phyloP scores from a whole-genome alignment of 2,888 invertebrate species.

The Polymixis lichenea region DNA sequence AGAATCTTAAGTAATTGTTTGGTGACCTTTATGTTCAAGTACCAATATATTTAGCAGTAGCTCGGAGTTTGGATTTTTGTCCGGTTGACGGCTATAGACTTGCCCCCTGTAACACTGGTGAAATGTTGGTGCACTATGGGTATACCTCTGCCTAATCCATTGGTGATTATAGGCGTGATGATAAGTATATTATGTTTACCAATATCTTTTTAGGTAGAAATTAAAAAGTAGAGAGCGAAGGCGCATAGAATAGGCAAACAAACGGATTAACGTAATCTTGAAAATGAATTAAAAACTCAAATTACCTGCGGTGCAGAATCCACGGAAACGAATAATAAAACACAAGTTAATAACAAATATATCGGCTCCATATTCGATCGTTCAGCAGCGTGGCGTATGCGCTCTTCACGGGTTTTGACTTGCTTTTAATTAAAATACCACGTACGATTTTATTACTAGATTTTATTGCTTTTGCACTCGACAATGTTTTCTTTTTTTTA shows the following conservation, averaged over 20 bases:
- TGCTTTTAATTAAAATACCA: conserved; percentile 61
- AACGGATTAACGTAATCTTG: background rate
- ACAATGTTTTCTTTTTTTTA: conserved; percentile 6
- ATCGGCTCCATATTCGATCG: conserved; percentile 54
- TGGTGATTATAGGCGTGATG: too few species aligned
- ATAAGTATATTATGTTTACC: background rate
- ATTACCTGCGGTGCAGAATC: conserved; percentile 76
- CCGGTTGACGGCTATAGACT: too few species aligned
- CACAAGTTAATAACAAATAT: conserved; percentile 69
- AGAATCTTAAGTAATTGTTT: too few species aligned
- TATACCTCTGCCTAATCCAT: too few species aligned
- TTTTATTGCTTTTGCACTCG: conserved; percentile 50
- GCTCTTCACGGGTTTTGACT: conserved; percentile 52
- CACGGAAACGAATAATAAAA: conserved; percentile 65
- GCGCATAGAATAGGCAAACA: background rate
- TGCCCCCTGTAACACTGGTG: too few species aligned
- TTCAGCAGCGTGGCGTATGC: conserved; percentile 27
- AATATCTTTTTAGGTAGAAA: background rate
- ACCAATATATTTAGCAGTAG: too few species aligned
- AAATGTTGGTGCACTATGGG: too few species aligned
- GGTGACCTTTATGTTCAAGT: too few species aligned
- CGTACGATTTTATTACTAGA: conserved; percentile 35
- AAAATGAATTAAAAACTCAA: conserved; percentile 1
- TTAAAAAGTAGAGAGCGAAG: background rate
- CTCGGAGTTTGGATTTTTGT: too few species aligned